Evolutionary conservation across 2,888 invertebrate genomes (phyloP), one percentile per base, ranked within the genome.

Genomic region (Hirtodrosophila alboralis): DNA sequence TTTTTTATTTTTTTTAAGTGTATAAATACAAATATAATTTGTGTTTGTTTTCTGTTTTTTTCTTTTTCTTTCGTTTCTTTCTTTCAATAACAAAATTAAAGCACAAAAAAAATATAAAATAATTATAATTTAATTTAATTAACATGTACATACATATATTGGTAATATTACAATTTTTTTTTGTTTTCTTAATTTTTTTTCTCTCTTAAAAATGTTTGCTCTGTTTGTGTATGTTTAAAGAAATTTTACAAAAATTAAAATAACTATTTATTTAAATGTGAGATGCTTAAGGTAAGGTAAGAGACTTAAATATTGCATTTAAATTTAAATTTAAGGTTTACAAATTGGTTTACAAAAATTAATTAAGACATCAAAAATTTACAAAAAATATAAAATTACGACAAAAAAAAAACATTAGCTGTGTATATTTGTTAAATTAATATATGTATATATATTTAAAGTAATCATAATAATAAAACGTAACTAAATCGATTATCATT

Each of bases 11-110:
- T 48, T 56, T n/a, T n/a, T n/a, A n/a, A n/a, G n/a, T 76, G 61
- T 69, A 65, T 77, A 81, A 81, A 84, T 77, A 84, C 75, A 77
- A 74, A 59, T 85, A 70, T 75, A 66, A 81, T 81, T 77, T 81
- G 59, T 84, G 64, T 73, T 65, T 14, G 36, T 34, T 18, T 44
- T 41, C 36, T 51, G 57, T 13, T 23, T 52, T 51, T 58, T 56
- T 52, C 6, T 48, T 56, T 37, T 60, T 60, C 6, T 31, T 41
- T 43, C 28, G 31, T 37, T 31, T 53, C 64, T 51, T 53, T 45
- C 66, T 64, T 60, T 33, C 57, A 81, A 73, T 65, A 74, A 77
- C 47, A 70, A 84, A 68, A 73, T 80, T 79, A 66, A 83, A 83
- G 66, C 76, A 67, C 76, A 76, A 74, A 75, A 58, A 61, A 68